These are phyloP conservation scores for Phasia obesa DNA, from an alignment of 2,888 invertebrate genomes.

Conservation along the genomic window DNA sequence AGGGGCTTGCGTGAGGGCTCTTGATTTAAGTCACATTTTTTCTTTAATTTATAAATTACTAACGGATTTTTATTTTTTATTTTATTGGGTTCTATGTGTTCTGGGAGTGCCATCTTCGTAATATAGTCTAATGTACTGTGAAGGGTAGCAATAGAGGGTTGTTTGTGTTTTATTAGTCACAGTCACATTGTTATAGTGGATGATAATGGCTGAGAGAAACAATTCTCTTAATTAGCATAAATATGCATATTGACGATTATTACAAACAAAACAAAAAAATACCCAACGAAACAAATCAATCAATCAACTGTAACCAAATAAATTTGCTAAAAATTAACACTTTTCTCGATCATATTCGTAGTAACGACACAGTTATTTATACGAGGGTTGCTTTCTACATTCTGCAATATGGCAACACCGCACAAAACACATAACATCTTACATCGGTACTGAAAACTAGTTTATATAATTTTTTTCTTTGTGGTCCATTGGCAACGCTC, in stretches of 20 bases:
- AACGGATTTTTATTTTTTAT: slow-evolving; percentile 13
- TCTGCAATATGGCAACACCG: no score
- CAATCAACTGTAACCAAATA: slow-evolving; percentile 49
- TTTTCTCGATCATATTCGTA: slow-evolving; percentile 28
- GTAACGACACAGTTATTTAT: slow-evolving; percentile 13
- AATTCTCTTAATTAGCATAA: slow-evolving; percentile 53
- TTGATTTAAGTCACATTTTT: slow-evolving; percentile 65
- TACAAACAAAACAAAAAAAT: slow-evolving; percentile 15
- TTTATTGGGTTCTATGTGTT: slow-evolving; percentile 30
- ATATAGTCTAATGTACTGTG: neutral
- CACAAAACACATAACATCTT: no score
- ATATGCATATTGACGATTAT: slow-evolving; percentile 51
- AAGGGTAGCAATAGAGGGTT: neutral
- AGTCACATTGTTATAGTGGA: neutral
- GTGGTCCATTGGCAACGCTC: no score
- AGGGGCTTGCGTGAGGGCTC: no score
- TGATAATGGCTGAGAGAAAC: slow-evolving; percentile 35
- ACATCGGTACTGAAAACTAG: no score
- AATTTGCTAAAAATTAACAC: slow-evolving; percentile 62
- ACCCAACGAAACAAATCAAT: slow-evolving; percentile 45
- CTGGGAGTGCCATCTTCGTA: slow-evolving; percentile 26
- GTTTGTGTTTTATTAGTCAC: neutral
- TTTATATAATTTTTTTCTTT: no score
- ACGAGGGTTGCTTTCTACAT: no score
- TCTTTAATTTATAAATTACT: slow-evolving; percentile 36